Evolutionary conservation across 2,797 vertebrate genomes (phyloP).

Genomic region (Sphenopsis melanotis): DNA sequence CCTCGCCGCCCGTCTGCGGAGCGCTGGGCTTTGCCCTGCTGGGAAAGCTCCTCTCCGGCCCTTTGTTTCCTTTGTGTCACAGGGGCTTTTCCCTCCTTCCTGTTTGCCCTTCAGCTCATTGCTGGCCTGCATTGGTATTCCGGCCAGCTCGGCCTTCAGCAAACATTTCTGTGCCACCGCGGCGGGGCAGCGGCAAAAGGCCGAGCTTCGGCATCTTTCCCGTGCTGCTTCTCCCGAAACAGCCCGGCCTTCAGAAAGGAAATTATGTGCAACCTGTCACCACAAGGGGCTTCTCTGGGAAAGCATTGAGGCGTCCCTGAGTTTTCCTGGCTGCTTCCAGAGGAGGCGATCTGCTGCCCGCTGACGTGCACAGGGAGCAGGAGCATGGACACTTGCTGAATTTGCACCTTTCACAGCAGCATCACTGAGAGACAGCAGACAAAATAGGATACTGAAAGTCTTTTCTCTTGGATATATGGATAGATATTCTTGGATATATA

Average conservation of each 20-base stretch:
- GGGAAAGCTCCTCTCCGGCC: neutral
- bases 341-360: neutral
- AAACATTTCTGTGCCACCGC: neutral
- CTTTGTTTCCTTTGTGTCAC: neutral
- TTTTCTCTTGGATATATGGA: neutral
- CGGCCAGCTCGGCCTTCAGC: neutral
- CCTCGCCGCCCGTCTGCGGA: too few relatives aligned
- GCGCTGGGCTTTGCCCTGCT: neutral
- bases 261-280: neutral
- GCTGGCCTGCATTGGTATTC: slow-evolving; percentile 35
- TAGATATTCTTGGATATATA: neutral
- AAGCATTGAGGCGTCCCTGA: fast-evolving
- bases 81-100: neutral
- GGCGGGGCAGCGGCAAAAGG: neutral
- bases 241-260: neutral
- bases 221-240: neutral
- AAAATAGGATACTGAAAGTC: fast-evolving
- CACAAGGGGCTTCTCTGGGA: neutral
- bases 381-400: neutral
- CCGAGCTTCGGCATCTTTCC: neutral
- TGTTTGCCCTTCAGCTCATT: neutral
- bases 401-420: neutral
- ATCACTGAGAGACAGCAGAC: neutral
- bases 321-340: neutral
- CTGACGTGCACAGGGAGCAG: fast-evolving